Conservation (phyloP, 2,888 invertebrate genomes). For the Agonum fuliginosum region DNA sequence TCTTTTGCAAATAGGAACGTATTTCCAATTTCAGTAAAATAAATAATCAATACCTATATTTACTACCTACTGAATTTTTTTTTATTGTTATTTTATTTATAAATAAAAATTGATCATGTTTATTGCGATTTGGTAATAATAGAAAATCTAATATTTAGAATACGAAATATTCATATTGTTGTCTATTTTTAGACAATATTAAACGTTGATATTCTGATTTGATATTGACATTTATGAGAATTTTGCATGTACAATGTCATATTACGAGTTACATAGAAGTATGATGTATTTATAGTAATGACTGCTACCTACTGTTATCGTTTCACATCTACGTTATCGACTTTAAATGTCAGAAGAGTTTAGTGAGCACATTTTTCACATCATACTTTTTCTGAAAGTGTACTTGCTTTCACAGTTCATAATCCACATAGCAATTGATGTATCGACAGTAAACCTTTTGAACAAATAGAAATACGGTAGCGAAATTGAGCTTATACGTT, state of each 20-base stretch:
- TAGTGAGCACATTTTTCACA: conserved; percentile 11
- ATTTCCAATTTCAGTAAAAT: no score
- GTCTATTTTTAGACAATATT: conserved; percentile 16
- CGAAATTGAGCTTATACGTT: background rate
- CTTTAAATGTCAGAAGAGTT: conserved; percentile 30
- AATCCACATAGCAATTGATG: background rate
- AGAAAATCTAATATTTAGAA: conserved; percentile 13
- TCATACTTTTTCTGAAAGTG: background rate
- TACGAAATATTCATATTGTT: background rate
- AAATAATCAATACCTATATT: no score
- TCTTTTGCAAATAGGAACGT: no score
- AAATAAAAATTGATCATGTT: background rate
- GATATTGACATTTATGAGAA: conserved; percentile 49
- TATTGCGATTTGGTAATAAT: background rate
- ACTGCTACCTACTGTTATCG: conserved; percentile 5
- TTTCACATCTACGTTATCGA: conserved; percentile 18
- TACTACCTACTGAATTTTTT: no score
- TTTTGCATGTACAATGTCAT: conserved; percentile 45
- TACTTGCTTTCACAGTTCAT: background rate
- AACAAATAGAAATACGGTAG: no score
- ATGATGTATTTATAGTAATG: conserved; percentile 28
- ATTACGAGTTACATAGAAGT: conserved; percentile 22
- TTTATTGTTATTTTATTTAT: conserved; percentile 21
- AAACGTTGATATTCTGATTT: conserved; percentile 30
- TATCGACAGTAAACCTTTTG: no score